These are phyloP conservation scores for Watersipora subatra DNA, from an alignment of 1,140 invertebrate species.

Conservation along the genomic window DNA sequence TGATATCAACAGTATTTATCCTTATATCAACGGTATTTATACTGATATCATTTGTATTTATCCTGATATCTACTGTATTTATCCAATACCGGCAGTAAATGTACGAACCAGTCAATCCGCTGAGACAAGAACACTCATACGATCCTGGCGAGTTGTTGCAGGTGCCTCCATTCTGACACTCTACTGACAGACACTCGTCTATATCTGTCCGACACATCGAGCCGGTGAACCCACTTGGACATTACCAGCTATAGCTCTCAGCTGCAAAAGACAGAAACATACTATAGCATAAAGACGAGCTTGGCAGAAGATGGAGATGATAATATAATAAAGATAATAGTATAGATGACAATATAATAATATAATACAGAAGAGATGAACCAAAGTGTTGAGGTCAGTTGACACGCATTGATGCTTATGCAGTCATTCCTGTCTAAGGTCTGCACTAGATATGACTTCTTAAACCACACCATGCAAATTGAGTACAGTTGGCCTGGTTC, in stretches of 20 bases:
- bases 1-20: background rate
- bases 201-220: conserved; percentile 24
- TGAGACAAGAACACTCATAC: conserved; percentile 13
- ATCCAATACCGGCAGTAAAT: background rate
- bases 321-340: no score
- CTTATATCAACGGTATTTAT: background rate
- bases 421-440: background rate
- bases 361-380: background rate
- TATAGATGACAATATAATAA: no score
- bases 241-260: conserved; percentile 26
- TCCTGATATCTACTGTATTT: no score
- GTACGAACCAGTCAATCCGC: conserved; percentile 10
- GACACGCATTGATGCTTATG: background rate
- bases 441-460: background rate
- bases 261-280: conserved; percentile 5
- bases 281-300: background rate
- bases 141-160: conserved; percentile 13
- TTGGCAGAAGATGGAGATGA: no score
- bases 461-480: no score
- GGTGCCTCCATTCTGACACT: conserved; percentile 20
- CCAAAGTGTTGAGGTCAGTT: background rate
- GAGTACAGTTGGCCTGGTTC: no score
- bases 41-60: background rate
- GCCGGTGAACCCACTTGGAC: conserved; percentile 28
- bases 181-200: conserved; percentile 18